Evolutionary conservation across 2,888 invertebrate species (phyloP), one percentile per base, ranked within the genome.

Genomic region (Agrotis clavis): DNA sequence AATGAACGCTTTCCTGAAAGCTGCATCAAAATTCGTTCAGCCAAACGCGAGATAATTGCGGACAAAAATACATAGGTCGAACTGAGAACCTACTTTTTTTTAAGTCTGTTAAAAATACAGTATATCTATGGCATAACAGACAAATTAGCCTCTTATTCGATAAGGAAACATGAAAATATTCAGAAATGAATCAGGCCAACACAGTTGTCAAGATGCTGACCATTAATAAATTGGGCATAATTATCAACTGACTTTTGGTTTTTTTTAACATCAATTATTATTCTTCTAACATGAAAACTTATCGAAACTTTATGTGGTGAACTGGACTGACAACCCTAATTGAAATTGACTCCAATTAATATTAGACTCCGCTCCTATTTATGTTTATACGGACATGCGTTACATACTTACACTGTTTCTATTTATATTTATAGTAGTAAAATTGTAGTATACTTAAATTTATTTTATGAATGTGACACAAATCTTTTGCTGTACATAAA

Each of bases 331-430:
- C 53, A 74, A 51, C 77, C 80, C 56, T 74, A 74, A 51, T 41
- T 56, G 9, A 19, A 67, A 77, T 67, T 16, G 16, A 59, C 47
- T 47, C 50, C 14, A 67, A 71, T 81, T 57, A 67, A 35, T 64
- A 41, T 53, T 50, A 18, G 65, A 61, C 16, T 16, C 7, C 18
- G 25, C 62, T 47, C 6, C 7, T 69, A 66, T 63, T 62, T 47
- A 5, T 41, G 41, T 41, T 41, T 41, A 9, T 11, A 57, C 30
- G 56, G 64, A 57, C 51, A 63, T 57, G 45, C 16, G 2, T 21
- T 45, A 41, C 9, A 11, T 0, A 9, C 5, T 19, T 65, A 64
- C 47, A 60, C 11, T 19, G 66, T 64, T n/a, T 67, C 30, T 53
- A 56, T 59, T 47, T 45, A 50, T 61, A n/a, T n/a, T n/a, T n/a